These are phyloP conservation scores for Drosophila cardini DNA, from an alignment of 1,140 invertebrate genomes.

Conservation along the genomic window DNA sequence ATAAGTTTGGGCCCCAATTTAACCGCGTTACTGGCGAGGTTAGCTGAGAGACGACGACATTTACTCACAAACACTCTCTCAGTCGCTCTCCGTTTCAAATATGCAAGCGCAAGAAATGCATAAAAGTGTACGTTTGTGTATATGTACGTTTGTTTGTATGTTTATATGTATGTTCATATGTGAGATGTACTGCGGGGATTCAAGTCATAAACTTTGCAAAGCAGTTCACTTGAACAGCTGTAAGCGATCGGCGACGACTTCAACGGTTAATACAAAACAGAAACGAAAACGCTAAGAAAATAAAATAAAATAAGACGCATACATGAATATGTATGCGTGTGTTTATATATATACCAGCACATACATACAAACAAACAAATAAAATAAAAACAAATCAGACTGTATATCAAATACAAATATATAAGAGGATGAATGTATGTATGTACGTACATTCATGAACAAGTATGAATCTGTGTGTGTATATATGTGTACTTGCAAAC, in stretches of 20 bases:
- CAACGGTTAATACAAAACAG: slow-evolving; percentile 57
- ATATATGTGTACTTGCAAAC: slow-evolving; percentile 41
- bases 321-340: slow-evolving; percentile 25
- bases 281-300: slow-evolving; percentile 27
- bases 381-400: slow-evolving; percentile 16
- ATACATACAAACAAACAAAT: slow-evolving; percentile 9
- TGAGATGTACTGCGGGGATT: slow-evolving; percentile 49
- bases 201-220: slow-evolving; percentile 67
- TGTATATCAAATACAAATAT: slow-evolving; percentile 12
- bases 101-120: slow-evolving; percentile 54
- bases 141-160: slow-evolving; percentile 34
- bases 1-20: slow-evolving; percentile 14
- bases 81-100: slow-evolving; percentile 47
- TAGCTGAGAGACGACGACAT: slow-evolving; percentile 47
- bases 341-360: slow-evolving; percentile 25
- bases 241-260: slow-evolving; percentile 74
- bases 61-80: slow-evolving; percentile 27
- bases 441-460: slow-evolving; percentile 33
- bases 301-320: slow-evolving; percentile 23
- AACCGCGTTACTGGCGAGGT: slow-evolving; percentile 37
- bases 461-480: background rate
- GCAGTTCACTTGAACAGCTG: slow-evolving; percentile 79
- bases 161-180: slow-evolving; percentile 30
- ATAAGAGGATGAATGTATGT: slow-evolving; percentile 9
- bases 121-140: slow-evolving; percentile 29